Evolutionary conservation across 2,113 vertebrate genomes (phyloP), one percentile per base, ranked within the genome.

Genomic region (Pavo muticus): DNA sequence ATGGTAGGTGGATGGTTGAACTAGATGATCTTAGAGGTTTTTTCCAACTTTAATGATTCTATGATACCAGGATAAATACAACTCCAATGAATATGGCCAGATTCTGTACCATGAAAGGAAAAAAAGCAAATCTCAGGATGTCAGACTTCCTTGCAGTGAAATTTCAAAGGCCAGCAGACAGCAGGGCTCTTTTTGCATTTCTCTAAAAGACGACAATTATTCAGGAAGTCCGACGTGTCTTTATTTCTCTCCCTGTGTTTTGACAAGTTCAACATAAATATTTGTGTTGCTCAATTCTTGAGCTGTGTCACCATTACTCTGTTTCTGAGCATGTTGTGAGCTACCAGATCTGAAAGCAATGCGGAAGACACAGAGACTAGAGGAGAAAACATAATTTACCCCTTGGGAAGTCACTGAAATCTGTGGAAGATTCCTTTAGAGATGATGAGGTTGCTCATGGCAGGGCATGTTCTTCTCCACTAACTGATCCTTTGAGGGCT

Each of bases 191-290:
- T 50, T 35, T 60, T 30, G 20, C 14, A 24, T 64, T 74, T 91
- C 86, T 91, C 44, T 75, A 30, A 56, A 90, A 61, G 18, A 40
- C 68, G 30, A 52, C 47, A 71, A 71, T 4, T 78, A 27, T 60
- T 60, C 50, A 88, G 37, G 12, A 74, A 47, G 39, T 60, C 72
- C 77, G 72, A 90, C 9, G 76, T 45, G 4, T 44, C 54, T 91
- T 59, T 16, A 2, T 77, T 61, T 65, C 14, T 96, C 42, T 90
- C 30, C 20, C 27, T 37, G 5, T 87, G 71, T 87, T 93, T 63
- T 56, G 64, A 89, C 83, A 93, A 81, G 60, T n/a, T 83, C 74
- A 88, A 45, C 32, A 47, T 72, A 93, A 95, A 90, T 86, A 88
- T 88, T 85, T 90, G n/a, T 52, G 10, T 83, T 87, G 32, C 63